Evolutionary conservation across 2,113 vertebrate species (phyloP), one percentile per base, ranked within the genome.

Genomic region (Pterophyllum scalare): DNA sequence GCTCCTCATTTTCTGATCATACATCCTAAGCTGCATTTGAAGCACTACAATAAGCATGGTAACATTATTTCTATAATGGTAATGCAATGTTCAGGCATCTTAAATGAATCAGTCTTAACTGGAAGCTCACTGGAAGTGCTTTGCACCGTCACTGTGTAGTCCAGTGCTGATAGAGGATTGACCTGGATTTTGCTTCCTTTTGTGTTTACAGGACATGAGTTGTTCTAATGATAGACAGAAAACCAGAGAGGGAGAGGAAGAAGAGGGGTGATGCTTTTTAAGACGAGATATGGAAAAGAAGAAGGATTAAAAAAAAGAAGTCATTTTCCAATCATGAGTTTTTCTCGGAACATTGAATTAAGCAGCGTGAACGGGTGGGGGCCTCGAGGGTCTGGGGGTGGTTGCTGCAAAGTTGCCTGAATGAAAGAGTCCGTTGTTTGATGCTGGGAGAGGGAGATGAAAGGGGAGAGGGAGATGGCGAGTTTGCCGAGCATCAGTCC

Each of bases 311-410:
- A 81, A 67, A 49, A 26, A 20, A 70, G 31, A 57, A 95, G 94
- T 95, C 90, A 96, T 91, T 95, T 96, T 95, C 92, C 86, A 95
- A 95, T 96, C 95, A 96, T 95, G 95, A 93, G 95, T 93, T 96
- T 93, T 95, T 91, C 95, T 95, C 92, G 70, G 95, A 96, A 95
- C 94, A 96, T 96, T 94, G 93, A 96, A 96, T 96, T 96, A 96
- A 93, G 89, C 89, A 92, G 93, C 90, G 88, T 95, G 95, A 94
- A 94, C 17, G 87, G 92, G 90, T 67, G 88, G 92, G 93, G 92
- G 92, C 91, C 94, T 93, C 60, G 83, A 88, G 93, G 94, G 90
- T 93, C 87, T 83, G 92, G 85, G 94, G 94, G 89, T 31, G 91
- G 90, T 91, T 89, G 83, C 92, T 88, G 85, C 88, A 93, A 85